phyloP scores from a whole-genome alignment of 2,113 vertebrate species.

The Neogobius melanostomus region DNA sequence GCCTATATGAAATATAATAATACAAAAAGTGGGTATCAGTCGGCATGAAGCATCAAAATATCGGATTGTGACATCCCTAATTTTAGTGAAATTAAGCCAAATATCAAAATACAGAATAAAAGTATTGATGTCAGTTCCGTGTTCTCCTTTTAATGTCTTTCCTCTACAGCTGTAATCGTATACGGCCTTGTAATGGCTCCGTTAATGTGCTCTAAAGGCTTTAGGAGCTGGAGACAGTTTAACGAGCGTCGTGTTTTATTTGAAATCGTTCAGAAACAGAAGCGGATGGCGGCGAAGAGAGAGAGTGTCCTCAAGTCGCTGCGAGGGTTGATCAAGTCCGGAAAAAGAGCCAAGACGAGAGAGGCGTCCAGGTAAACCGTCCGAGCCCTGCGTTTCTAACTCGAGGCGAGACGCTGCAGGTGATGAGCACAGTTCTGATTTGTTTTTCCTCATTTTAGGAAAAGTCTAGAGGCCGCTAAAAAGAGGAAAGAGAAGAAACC shows the following conservation, averaged over 20 bases:
- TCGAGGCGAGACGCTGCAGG: too few species aligned
- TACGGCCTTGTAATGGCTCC: neutral
- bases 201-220: neutral
- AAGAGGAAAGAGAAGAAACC: neutral
- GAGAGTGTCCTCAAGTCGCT: constrained; percentile 69
- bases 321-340: constrained; percentile 51
- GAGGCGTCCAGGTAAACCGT: neutral
- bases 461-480: neutral
- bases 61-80: too few species aligned
- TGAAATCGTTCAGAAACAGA: constrained; percentile 22
- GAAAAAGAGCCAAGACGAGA: constrained; percentile 25
- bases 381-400: too few species aligned
- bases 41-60: too few species aligned
- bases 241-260: neutral
- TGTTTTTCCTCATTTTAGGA: neutral
- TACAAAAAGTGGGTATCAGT: too few species aligned
- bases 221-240: neutral
- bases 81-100: too few species aligned
- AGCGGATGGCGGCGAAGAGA: constrained; percentile 65
- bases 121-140: too few species aligned
- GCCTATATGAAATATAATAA: too few species aligned
- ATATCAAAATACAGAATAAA: too few species aligned
- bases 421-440: too few species aligned
- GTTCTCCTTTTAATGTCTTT: neutral
- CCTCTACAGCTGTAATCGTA: neutral